Base-by-base conservation (phyloP, 2,113 vertebrate genomes). In the Erinaceus europaeus region DNA sequence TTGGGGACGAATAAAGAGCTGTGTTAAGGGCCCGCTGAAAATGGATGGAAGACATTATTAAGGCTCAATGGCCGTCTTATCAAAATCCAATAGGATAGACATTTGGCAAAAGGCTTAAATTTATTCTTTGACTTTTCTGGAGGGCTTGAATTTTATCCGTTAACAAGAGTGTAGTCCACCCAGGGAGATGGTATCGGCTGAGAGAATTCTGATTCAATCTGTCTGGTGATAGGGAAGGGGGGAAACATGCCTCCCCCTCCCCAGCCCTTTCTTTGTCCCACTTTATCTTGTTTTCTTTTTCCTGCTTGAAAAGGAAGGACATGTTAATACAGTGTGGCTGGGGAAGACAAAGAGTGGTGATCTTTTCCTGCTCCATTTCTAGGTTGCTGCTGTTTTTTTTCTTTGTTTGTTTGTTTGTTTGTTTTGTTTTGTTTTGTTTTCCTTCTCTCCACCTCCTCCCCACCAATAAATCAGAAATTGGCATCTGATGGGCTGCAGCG, bases 41-140 rank as follows among this genome's bases (percentile, higher is more conserved):
- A 97, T 97, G 96, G 97, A 97, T 97, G 96, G 97, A 95, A 96
- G 95, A 97, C 97, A 96, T 98, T 98, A 97, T 98, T 97, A 97
- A 96, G 97, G 97, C 97, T 98, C 97, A 97, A 97, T 98, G 98
- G 98, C 97, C 96, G 81, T 97, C 98, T 98, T 98, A 98, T 97
- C 97, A 97, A 97, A 98, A 98, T 98, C 98, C 98, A 97, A 95
- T 97, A 96, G 97, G 98, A 97, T 96, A 97, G 97, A 97, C 95
- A 94, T 97, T 97, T 96, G 96, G 96, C 96, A 96, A 96, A 96
- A 96, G 97, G 97, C 96, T 97, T 96, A 96, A 96, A 97, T 97
- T 96, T 97, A 97, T 97, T 97, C 97, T 97, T 95, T 94, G 96
- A 96, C 97, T 97, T 97, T 97, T 95, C 91, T 23, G 94, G 96